phyloP scores from a whole-genome alignment of 2,113 vertebrate genomes.

The Sciurus niger region DNA sequence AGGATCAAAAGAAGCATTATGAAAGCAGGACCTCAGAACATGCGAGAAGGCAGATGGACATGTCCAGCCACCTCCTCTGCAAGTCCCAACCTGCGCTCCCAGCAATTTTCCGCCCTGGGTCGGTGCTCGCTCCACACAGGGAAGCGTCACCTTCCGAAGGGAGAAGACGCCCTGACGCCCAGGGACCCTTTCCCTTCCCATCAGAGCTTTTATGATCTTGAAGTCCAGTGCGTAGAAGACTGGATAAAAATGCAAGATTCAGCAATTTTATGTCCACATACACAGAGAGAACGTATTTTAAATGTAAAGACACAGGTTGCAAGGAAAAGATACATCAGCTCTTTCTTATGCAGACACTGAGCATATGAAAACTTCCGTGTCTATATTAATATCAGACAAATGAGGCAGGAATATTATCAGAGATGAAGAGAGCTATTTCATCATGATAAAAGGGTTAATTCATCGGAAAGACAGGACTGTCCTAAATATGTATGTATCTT shows the following conservation, averaged over 20 bases:
- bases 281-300: neutral
- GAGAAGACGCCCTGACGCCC: too few relatives aligned
- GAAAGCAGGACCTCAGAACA: neutral
- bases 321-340: neutral
- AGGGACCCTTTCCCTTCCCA: too few relatives aligned
- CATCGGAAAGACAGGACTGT: constrained; percentile 59
- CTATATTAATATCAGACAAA: constrained; percentile 24
- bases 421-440: constrained; percentile 16
- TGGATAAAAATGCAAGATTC: constrained; percentile 3
- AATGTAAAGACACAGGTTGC: neutral
- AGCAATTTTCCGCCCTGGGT: neutral
- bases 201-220: neutral
- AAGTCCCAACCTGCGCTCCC: neutral
- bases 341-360: constrained; percentile 35
- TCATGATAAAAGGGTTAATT: constrained; percentile 50
- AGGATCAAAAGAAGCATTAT: neutral
- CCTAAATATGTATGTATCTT: neutral
- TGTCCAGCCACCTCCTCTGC: neutral
- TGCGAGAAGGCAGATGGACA: neutral
- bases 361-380: neutral
- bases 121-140: too few relatives aligned
- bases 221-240: constrained; percentile 1
- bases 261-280: neutral
- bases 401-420: constrained; percentile 48
- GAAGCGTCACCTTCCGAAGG: too few relatives aligned